A percentile compares a stretch with the other conserved stretches of the same genome.
phyloP scores from a whole-genome alignment of 2,797 vertebrate genomes.

The Pteronotus mesoamericanus region DNA sequence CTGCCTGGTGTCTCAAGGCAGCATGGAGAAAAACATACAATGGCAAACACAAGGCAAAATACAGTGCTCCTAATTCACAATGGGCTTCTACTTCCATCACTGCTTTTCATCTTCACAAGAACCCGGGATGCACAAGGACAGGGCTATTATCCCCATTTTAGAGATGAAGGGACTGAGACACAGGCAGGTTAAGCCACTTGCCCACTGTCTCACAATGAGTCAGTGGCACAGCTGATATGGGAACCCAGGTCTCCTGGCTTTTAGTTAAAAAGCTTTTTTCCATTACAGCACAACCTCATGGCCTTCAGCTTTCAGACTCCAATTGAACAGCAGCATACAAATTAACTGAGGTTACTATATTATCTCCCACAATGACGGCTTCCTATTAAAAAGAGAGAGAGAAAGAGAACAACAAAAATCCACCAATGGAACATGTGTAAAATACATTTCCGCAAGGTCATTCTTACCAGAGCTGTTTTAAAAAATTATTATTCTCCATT shows the following conservation, averaged over 20 bases:
- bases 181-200: not conserved
- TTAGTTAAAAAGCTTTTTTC: slow-evolving; percentile 68
- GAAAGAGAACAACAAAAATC: slow-evolving; percentile 21
- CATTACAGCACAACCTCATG: slow-evolving; percentile 63
- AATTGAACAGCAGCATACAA: slow-evolving; percentile 57
- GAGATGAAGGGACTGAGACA: slow-evolving; percentile 63
- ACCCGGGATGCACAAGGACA: not conserved
- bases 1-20: not conserved
- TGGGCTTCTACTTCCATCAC: not conserved
- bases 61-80: not conserved
- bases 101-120: not conserved
- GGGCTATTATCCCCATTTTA: slow-evolving; percentile 50
- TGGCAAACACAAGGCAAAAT: not conserved
- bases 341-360: slow-evolving; percentile 71
- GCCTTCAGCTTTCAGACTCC: slow-evolving; percentile 65
- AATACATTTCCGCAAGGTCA: slow-evolving; percentile 68
- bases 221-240: not conserved
- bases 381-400: slow-evolving; percentile 39
- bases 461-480: slow-evolving; percentile 53
- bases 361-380: slow-evolving; percentile 61
- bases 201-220: not conserved
- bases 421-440: slow-evolving; percentile 63
- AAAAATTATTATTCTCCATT: slow-evolving; percentile 67
- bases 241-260: slow-evolving; percentile 54
- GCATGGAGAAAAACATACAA: not conserved